phyloP scores from a whole-genome alignment of 2,113 vertebrate genomes.

The Cavia aperea region DNA sequence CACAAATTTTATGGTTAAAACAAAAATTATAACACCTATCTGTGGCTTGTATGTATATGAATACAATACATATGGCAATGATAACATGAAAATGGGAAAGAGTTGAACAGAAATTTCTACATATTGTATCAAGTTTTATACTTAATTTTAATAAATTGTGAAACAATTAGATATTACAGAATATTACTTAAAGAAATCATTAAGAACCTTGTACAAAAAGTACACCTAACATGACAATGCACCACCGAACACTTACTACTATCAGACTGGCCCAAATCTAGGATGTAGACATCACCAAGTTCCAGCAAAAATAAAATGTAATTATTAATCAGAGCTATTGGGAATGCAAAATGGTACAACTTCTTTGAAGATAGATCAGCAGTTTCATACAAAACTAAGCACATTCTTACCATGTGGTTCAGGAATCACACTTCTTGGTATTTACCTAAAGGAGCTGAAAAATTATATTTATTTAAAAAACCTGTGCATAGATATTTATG shows the following conservation, averaged over 20 bases:
- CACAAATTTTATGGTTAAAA: not conserved
- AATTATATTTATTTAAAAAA: not conserved
- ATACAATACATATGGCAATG: not conserved
- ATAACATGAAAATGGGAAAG: not conserved
- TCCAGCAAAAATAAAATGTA: not conserved
- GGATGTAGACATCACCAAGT: not conserved
- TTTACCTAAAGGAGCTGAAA: not conserved
- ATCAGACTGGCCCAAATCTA: not conserved
- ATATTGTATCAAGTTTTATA: not conserved
- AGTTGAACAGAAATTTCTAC: not conserved
- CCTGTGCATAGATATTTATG: not conserved
- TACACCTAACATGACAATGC: not conserved
- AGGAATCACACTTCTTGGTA: not conserved
- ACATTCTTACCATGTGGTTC: not conserved
- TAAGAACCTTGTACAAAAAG: not conserved
- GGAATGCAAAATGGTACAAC: not conserved
- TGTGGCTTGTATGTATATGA: not conserved
- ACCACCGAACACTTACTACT: no score
- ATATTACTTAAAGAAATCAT: not conserved
- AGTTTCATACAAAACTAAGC: not conserved
- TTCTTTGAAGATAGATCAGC: not conserved
- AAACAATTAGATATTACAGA: not conserved
- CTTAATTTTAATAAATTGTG: not conserved
- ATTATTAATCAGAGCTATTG: not conserved
- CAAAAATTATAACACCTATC: not conserved